phyloP scores from a whole-genome alignment of 2,797 vertebrate genomes.

The Tokudaia muenninki region DNA sequence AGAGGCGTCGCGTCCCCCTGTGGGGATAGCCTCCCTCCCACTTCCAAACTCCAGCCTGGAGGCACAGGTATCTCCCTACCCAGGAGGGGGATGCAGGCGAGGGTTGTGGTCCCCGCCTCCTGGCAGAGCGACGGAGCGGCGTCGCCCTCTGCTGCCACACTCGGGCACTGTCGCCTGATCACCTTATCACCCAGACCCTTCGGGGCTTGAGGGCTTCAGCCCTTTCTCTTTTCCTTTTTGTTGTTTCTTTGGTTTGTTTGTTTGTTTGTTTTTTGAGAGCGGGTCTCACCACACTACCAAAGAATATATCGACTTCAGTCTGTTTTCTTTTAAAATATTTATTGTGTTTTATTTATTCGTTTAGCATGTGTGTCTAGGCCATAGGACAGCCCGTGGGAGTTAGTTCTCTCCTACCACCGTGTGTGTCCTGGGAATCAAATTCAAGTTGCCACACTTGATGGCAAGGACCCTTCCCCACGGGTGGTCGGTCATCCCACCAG shows the following conservation, averaged over 20 bases:
- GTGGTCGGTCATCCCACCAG: not conserved
- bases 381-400: not conserved
- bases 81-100: accelerated
- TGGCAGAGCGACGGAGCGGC: not conserved
- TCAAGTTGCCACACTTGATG: not conserved
- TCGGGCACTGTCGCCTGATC: not conserved
- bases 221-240: no score
- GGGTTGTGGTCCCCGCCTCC: not conserved
- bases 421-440: not conserved
- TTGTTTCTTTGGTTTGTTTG: no score
- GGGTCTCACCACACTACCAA: not conserved
- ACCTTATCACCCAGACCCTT: not conserved
- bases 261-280: not conserved
- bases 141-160: slow-evolving; percentile 60
- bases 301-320: not conserved
- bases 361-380: not conserved
- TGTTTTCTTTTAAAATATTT: not conserved
- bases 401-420: not conserved
- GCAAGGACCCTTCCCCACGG: not conserved
- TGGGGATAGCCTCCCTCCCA: not conserved
- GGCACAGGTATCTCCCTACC: accelerated
- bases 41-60: not conserved
- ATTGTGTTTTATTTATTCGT: not conserved
- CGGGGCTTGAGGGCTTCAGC: not conserved
- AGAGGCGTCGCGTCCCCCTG: not conserved